Evolutionary conservation across 2,113 vertebrate species (phyloP).

Genomic region (Podocnemis expansa): DNA sequence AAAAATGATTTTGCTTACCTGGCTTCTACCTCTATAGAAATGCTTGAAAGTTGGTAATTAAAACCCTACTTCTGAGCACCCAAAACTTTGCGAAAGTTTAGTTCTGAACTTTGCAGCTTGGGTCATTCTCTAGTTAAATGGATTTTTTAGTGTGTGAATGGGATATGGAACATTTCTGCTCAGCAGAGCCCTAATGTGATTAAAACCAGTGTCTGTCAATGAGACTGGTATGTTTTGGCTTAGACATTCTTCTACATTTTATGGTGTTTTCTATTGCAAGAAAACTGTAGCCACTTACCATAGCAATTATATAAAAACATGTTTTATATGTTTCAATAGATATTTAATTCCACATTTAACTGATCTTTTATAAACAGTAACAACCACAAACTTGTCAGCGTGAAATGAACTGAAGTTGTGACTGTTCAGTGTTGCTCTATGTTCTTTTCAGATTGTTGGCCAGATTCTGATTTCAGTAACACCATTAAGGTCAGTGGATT

Average conservation of each 20-base stretch:
- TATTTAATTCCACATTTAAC: conserved; percentile 50
- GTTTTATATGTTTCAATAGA: conserved; percentile 42
- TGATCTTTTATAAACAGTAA: conserved; percentile 44
- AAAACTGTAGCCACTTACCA: conserved; percentile 33
- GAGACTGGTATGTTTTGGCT: conserved; percentile 18
- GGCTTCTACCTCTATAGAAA: conserved; percentile 17
- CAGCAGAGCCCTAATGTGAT: conserved; percentile 33
- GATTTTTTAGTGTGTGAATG: not conserved
- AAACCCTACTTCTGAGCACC: conserved; percentile 15
- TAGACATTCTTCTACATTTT: not conserved
- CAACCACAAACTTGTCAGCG: not conserved
- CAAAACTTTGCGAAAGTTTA: conserved; percentile 34
- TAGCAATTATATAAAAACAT: conserved; percentile 37
- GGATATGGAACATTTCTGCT: conserved; percentile 16
- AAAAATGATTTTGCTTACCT: not conserved
- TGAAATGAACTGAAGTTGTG: conserved; percentile 22
- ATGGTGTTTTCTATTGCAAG: not conserved
- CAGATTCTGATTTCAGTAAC: not conserved
- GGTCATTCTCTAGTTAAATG: not conserved
- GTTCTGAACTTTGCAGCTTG: not conserved
- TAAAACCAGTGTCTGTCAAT: conserved; percentile 21
- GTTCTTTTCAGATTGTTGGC: conserved; percentile 46
- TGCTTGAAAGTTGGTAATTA: conserved; percentile 28
- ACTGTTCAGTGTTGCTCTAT: conserved; percentile 24
- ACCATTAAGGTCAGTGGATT: conserved; percentile 10